Base-by-base conservation (phyloP, 2,797 vertebrate species). In the Calcarius lapponicus region DNA sequence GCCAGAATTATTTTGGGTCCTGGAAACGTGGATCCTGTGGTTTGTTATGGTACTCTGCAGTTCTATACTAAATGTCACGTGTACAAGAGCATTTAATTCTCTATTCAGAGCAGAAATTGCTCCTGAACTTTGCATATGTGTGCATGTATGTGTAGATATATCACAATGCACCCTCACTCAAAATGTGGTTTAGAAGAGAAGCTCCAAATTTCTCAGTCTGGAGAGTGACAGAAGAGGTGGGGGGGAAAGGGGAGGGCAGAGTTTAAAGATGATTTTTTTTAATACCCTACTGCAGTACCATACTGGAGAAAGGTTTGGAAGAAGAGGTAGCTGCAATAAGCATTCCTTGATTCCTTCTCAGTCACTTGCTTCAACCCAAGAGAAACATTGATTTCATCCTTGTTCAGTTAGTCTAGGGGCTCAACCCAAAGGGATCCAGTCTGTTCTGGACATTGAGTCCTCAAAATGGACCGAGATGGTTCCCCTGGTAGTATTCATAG, bases 1-100 rank as follows among this genome's bases (percentile, higher is more conserved):
- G 67, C 82, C 58, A 82, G 80, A 90, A 66, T 78, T 95, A 75
- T 84, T 88, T 7, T 72, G 72, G 51, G 60, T 67, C 20, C 53
- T 90, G 70, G 56, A 91, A 92, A 86, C 1, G 0, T 61, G 54
- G 86, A 72, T 90, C 42, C 51, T 79, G 43, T 71, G 78, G 53
- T 78, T 65, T 4, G 1, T 19, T 28, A 31, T 8, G 4, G 13
- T 57, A 80, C 19, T n/a, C 61, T 69, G 47, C 58, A 92, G 16
- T 47, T 88, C 60, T 66, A 79, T 43, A 36, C 43, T 69, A 62
- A 53, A 48, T 48, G 18, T 62, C 36, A 34, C 1, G 0, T 61
- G 43, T 64, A 78, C 42, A 75, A 69, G 13, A 56, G 21, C 48
- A 69, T 64, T 88, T 28, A 3, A 24, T 89, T 89, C 84, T 67